These are phyloP conservation scores for Empis livida DNA, from an alignment of 2,888 invertebrate genomes.

Conservation along the genomic window DNA sequence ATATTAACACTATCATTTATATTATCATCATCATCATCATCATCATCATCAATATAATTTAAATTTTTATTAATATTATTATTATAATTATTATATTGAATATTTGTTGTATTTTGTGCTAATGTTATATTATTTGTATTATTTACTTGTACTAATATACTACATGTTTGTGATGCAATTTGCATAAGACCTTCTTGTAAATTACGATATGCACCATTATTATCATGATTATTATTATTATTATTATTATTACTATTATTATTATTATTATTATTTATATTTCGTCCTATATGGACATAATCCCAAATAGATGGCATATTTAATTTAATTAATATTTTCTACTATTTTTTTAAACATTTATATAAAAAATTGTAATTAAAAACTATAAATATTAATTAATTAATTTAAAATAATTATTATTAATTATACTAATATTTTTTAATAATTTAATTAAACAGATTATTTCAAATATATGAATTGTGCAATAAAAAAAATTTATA, in stretches of 20 bases:
- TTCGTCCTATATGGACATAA: background rate
- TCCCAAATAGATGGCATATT: background rate
- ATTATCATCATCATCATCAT: background rate
- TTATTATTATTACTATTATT: background rate
- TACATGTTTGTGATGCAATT: constrained; percentile 66
- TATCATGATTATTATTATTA: background rate
- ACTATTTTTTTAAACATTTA: too few species aligned
- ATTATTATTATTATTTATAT: background rate
- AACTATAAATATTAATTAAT: too few species aligned
- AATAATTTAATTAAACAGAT: too few species aligned
- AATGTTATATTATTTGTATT: constrained; percentile 63
- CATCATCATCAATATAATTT: background rate
- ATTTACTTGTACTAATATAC: constrained; percentile 62
- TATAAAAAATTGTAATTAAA: too few species aligned
- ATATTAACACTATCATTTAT: constrained; percentile 29
- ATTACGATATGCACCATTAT: constrained; percentile 42
- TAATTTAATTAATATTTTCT: too few species aligned
- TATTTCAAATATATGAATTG: too few species aligned
- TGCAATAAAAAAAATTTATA: too few species aligned
- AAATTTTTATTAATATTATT: background rate
- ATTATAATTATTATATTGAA: constrained; percentile 40
- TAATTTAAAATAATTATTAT: too few species aligned
- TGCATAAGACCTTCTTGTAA: constrained; percentile 64
- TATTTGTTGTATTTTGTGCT: constrained; percentile 48
- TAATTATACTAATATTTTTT: too few species aligned